phyloP scores from a whole-genome alignment of 2,797 vertebrate genomes.

The Oreortyx pictus region DNA sequence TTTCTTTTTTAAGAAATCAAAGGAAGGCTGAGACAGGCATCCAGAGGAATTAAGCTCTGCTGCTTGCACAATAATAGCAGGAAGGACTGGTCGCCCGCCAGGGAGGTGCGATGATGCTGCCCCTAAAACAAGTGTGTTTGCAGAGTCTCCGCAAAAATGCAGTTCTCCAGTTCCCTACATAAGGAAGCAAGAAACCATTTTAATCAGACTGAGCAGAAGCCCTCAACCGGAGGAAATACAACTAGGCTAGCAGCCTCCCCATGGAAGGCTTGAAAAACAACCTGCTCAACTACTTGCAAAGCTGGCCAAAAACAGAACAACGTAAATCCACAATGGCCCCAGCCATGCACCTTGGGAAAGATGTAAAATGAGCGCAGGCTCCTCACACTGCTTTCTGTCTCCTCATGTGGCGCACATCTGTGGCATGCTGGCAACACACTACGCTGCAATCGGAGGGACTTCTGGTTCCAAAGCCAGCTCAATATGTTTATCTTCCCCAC shows the following conservation, averaged over 20 bases:
- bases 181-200: background rate
- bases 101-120: conserved; percentile 14
- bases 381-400: conserved; percentile 36
- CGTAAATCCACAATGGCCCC: conserved; percentile 41
- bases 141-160: background rate
- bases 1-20: background rate
- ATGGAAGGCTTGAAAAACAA: conserved; percentile 22
- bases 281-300: conserved; percentile 38
- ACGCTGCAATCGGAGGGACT: background rate
- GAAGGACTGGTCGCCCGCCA: conserved; percentile 42
- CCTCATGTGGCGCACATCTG: conserved; percentile 77
- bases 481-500: conserved; percentile 20
- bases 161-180: background rate
- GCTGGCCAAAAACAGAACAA: background rate
- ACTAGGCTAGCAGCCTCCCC: background rate
- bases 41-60: conserved; percentile 31
- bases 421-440: background rate
- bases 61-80: background rate
- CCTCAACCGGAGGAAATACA: background rate
- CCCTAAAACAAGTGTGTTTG: background rate
- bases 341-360: conserved; percentile 48
- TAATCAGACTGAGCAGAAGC: background rate
- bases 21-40: background rate
- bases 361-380: conserved; percentile 49
- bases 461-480: conserved; percentile 52